These are phyloP conservation scores for Raja brachyura DNA, from an alignment of 2,113 vertebrate species.

Conservation along the genomic window DNA sequence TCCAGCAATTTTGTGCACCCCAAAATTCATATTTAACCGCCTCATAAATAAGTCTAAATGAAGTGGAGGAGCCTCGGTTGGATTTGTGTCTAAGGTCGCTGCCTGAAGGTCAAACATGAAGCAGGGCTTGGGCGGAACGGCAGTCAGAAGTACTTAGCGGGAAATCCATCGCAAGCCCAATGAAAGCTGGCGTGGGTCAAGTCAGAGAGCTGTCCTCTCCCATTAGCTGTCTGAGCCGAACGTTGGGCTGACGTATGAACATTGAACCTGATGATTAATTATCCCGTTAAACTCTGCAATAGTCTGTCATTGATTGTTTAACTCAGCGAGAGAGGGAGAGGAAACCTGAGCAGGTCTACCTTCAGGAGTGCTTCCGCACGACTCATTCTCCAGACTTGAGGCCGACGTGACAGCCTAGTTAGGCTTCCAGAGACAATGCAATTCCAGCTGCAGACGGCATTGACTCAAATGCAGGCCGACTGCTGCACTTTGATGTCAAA, in stretches of 20 bases:
- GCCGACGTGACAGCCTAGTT: neutral
- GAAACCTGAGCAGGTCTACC: neutral
- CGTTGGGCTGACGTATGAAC: neutral
- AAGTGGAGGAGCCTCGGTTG: neutral
- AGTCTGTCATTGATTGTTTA: neutral
- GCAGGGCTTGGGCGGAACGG: neutral
- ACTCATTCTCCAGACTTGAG: neutral
- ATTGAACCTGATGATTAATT: conserved; percentile 8
- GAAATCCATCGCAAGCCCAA: neutral
- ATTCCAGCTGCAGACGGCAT: neutral
- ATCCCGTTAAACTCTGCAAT: neutral
- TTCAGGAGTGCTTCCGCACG: neutral
- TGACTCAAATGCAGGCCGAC: neutral
- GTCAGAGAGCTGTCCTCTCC: neutral
- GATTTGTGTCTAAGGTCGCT: neutral
- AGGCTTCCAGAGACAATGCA: neutral
- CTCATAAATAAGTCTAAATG: neutral
- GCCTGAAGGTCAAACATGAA: neutral
- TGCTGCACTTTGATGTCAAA: neutral
- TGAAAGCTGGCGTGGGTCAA: neutral
- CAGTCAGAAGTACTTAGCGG: neutral
- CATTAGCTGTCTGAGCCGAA: neutral
- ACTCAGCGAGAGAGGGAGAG: neutral
- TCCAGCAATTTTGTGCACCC: too few species aligned
- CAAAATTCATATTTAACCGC: neutral